Conservation (phyloP, 1,140 invertebrate species). For the Ceratosolen fusciceps region DNA sequence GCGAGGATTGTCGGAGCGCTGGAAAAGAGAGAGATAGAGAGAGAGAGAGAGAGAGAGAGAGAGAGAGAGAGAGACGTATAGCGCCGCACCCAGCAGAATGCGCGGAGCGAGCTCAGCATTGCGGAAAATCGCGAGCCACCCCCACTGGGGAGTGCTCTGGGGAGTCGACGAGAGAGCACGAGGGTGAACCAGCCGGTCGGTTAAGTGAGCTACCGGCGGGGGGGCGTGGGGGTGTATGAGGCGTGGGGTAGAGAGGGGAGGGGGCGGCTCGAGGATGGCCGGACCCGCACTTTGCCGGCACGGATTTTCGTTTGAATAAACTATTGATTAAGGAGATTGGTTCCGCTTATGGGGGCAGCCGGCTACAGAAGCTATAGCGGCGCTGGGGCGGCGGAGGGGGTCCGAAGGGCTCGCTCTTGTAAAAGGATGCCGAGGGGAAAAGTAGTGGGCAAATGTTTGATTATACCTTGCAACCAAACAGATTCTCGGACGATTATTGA, state of each 20-base stretch:
- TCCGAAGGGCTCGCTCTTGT: not conserved
- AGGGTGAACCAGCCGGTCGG: not conserved
- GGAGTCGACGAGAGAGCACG: not conserved
- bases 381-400: not conserved
- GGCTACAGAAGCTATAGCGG: not conserved
- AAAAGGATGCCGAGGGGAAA: not conserved
- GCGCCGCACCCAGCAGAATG: not conserved
- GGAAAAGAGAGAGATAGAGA: not conserved
- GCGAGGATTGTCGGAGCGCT: not conserved
- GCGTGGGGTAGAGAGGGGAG: not conserved
- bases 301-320: slow-evolving; percentile 13
- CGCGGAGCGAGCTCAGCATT: slow-evolving; percentile 33
- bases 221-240: not conserved
- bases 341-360: not conserved
- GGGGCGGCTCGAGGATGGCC: not conserved
- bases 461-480: not conserved
- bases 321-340: slow-evolving; percentile 44
- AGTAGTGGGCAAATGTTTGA: slow-evolving; percentile 10
- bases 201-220: not conserved
- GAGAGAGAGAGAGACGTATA: not conserved
- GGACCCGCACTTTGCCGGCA: not conserved
- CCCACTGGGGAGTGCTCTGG: not conserved
- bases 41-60: not conserved
- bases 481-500: not conserved
- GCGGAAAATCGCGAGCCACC: slow-evolving; percentile 39